Percentiles rank a stretch among this genome's conserved stretches.
Evolutionary conservation across 2,113 vertebrate species (phyloP).

Genomic region (Patagioenas fasciata): DNA sequence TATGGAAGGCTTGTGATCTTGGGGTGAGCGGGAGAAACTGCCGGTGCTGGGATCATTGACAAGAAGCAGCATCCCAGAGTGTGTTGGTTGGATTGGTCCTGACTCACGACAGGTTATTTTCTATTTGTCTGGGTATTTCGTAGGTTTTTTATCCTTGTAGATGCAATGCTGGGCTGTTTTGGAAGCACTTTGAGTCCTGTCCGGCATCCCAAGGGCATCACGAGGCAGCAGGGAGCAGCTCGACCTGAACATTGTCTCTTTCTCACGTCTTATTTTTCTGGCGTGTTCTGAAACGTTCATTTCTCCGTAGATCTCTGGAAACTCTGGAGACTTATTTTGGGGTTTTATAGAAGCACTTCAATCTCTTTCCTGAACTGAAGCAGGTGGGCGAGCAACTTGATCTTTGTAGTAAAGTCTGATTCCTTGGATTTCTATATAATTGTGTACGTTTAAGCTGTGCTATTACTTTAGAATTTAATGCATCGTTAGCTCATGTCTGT

Average conservation of each 20-base stretch:
- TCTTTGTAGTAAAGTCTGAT: background rate
- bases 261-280: background rate
- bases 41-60: background rate
- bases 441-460: background rate
- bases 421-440: background rate
- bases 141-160: background rate
- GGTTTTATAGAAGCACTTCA: too few relatives aligned
- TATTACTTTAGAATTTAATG: background rate
- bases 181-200: background rate
- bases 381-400: background rate
- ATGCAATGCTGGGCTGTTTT: background rate
- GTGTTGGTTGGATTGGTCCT: background rate
- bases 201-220: background rate
- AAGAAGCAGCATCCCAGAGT: background rate
- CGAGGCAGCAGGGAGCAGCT: background rate
- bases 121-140: background rate
- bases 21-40: background rate
- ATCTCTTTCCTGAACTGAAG: too few relatives aligned
- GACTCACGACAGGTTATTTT: background rate
- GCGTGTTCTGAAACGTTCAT: background rate
- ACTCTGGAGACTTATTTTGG: background rate
- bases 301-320: background rate
- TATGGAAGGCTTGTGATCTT: background rate
- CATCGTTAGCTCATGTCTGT: background rate
- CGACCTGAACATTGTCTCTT: background rate